Conservation (phyloP, 2,113 vertebrate genomes). For the Trematomus loennbergii region DNA sequence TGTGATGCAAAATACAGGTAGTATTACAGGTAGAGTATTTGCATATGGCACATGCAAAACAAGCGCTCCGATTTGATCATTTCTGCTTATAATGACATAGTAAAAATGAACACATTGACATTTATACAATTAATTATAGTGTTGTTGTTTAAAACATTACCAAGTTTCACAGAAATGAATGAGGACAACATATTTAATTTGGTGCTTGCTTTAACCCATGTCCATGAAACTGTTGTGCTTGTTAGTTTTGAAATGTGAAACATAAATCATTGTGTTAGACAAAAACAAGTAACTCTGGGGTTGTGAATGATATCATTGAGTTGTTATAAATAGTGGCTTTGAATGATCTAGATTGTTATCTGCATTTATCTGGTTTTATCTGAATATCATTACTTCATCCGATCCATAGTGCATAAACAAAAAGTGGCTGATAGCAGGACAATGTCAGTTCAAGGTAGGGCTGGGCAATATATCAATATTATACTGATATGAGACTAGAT, state of each 20-base stretch:
- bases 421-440: constrained; percentile 61
- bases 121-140: constrained; percentile 1
- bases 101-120: constrained; percentile 10
- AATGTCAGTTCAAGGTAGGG: constrained; percentile 15
- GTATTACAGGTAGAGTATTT: constrained; percentile 29
- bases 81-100: constrained; percentile 21
- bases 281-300: background rate
- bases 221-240: constrained; percentile 3
- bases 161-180: constrained; percentile 12
- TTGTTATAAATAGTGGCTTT: constrained; percentile 67
- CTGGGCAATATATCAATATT: no score
- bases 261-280: background rate
- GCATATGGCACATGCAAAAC: constrained; percentile 43
- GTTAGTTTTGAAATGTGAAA: constrained; percentile 19
- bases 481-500: no score
- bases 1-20: constrained; percentile 26
- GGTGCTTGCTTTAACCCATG: background rate
- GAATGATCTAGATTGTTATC: constrained; percentile 9
- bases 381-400: constrained; percentile 9
- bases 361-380: background rate
- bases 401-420: constrained; percentile 44
- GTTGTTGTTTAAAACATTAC: background rate
- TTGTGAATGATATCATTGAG: background rate
- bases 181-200: background rate
- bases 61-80: constrained; percentile 46